A percentile compares a stretch with the other conserved stretches of the same genome.
These are phyloP conservation scores for Zootermopsis nevadensis DNA, from an alignment of 2,888 invertebrate species.

Conservation along the genomic window DNA sequence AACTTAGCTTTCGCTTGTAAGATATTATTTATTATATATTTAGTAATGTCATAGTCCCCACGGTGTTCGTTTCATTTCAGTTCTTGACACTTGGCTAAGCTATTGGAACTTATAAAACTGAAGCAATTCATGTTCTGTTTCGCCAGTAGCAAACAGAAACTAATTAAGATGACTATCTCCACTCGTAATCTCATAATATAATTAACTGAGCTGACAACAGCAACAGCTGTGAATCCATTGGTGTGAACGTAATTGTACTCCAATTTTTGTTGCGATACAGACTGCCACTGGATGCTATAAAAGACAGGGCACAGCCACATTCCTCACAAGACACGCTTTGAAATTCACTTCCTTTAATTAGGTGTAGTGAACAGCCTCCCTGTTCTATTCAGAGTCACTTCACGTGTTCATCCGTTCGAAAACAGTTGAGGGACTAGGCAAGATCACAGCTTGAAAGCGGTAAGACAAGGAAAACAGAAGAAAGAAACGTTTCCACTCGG, in stretches of 20 bases:
- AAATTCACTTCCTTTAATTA: conserved; percentile 26
- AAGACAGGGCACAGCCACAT: not conserved
- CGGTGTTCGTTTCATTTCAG: not conserved
- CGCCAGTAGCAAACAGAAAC: not conserved
- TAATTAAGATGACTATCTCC: not conserved
- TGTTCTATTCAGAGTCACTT: not conserved
- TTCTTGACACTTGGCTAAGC: not conserved
- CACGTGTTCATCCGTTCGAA: not conserved
- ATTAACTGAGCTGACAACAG: not conserved
- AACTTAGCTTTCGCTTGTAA: too few relatives aligned
- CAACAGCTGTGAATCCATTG: not conserved
- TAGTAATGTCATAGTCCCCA: too few relatives aligned
- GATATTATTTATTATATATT: too few relatives aligned
- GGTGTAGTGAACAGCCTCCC: not conserved
- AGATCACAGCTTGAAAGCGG: not conserved
- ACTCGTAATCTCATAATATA: not conserved
- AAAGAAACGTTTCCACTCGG: not conserved
- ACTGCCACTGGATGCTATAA: conserved; percentile 2
- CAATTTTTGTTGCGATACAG: not conserved
- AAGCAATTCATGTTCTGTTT: not conserved
- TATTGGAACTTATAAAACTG: too few relatives aligned
- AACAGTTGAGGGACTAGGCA: not conserved
- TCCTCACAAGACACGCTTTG: not conserved
- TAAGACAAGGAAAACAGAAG: not conserved
- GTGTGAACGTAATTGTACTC: not conserved